Evolutionary conservation across 2,113 vertebrate species (phyloP), one percentile per base, ranked within the genome.

Genomic region (Falcunculus frontatus): DNA sequence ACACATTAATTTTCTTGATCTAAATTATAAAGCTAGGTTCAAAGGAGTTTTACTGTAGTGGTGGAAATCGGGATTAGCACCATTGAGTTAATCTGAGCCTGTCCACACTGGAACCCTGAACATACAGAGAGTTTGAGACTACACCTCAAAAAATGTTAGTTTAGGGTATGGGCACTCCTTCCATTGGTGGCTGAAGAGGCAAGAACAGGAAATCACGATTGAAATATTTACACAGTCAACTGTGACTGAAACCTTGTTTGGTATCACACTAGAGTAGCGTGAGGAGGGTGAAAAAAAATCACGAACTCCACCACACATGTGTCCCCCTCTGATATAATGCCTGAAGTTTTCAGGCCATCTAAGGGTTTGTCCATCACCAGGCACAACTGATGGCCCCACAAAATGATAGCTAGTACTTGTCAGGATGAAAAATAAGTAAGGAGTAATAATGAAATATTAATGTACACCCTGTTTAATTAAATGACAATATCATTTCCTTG

Each of bases 401-500:
- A 87, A 91, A 65, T 90, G 93, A 95, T 86, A 95, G 82, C 55
- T 79, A 89, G 57, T 62, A 84, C 85, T 96, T 94, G 90, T 87
- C 96, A 91, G 87, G 76, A 82, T 92, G 92, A 93, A 95, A 84
- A 97, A 93, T 93, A 96, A 94, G 79, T 89, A 96, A 98, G 87
- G 85, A 96, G 84, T 91, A 97, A 84, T 83, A 95, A 96, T 95
- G 96, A 97, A 96, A 96, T 96, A 97, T 93, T 96, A 96, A 96
- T 44, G 46, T 42, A 46, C 78, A 90, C 84, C 90, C 87, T 81
- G 95, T 96, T 96, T 97, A 97, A 95, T 96, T 97, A 97, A 96
- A 97, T 55, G 96, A 96, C 97, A 97, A 95, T 96, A 97, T 94
- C 10, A 59, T 96, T 98, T 97, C 94, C 95, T 91, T 96, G 94